Evolutionary conservation across 2,888 invertebrate genomes (phyloP).

Genomic region (Agonopterix alstromeriana): DNA sequence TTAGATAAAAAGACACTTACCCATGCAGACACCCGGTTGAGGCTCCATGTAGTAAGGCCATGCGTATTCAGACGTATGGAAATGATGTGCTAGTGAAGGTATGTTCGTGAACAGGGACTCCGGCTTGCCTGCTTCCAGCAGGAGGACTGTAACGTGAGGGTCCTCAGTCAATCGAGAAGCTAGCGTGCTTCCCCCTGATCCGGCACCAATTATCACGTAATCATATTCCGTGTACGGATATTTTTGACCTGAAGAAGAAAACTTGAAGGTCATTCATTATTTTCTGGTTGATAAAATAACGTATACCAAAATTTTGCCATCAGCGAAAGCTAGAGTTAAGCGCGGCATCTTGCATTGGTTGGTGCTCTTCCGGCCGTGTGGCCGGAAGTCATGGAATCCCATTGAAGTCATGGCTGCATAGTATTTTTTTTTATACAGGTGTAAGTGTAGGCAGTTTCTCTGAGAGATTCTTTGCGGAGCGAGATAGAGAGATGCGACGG

Average conservation of each 20-base stretch:
- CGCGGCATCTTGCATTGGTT: too few relatives aligned
- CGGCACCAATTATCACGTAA: slow-evolving; percentile 75
- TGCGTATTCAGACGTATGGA: slow-evolving; percentile 76
- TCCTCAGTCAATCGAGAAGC: slow-evolving; percentile 69
- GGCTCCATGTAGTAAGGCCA: slow-evolving; percentile 80
- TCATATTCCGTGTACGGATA: slow-evolving; percentile 66
- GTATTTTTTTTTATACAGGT: too few relatives aligned
- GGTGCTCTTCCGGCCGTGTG: too few relatives aligned
- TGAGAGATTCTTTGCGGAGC: slow-evolving; percentile 24
- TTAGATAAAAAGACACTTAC: slow-evolving; percentile 72
- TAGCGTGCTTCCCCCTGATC: slow-evolving; percentile 74
- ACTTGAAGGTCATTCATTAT: too few relatives aligned
- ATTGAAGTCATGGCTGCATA: too few relatives aligned
- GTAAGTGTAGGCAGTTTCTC: slow-evolving; percentile 1
- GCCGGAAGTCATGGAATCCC: too few relatives aligned
- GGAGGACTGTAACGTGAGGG: slow-evolving; percentile 71
- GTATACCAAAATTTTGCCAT: too few relatives aligned
- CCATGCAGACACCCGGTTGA: slow-evolving; percentile 71
- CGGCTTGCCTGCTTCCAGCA: slow-evolving; percentile 76
- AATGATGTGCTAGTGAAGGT: slow-evolving; percentile 71
- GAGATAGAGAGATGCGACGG: too few relatives aligned
- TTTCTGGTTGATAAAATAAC: too few relatives aligned
- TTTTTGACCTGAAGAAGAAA: slow-evolving; percentile 37
- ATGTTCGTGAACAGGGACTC: slow-evolving; percentile 66
- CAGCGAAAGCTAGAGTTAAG: slow-evolving; percentile 22